A percentile compares a stretch with the other conserved stretches of the same genome.
phyloP scores from a whole-genome alignment of 1,140 invertebrate genomes.

The Sinella curviseta region DNA sequence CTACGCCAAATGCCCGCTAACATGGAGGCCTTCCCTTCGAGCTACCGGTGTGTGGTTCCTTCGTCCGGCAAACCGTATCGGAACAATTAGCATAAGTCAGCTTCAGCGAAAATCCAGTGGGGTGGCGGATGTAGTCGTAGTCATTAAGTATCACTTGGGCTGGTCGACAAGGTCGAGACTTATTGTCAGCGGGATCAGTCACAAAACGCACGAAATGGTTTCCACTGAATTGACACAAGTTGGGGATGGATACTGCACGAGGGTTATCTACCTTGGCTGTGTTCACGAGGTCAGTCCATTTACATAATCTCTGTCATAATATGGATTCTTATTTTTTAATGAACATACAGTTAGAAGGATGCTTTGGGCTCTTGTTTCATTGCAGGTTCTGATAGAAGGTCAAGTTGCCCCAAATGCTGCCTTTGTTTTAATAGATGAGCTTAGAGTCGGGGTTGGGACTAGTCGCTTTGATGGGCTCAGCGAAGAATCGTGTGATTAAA shows the following conservation, averaged over 20 bases:
- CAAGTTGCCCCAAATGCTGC: constrained; percentile 20
- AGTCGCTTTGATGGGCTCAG: constrained; percentile 11
- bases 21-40: not conserved
- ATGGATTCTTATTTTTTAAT: not conserved
- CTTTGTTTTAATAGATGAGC: constrained; percentile 15
- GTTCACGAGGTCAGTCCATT: constrained; percentile 5
- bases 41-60: not conserved
- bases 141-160: constrained; percentile 8
- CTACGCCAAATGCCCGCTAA: constrained; percentile 19
- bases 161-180: constrained; percentile 2
- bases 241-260: constrained; percentile 12
- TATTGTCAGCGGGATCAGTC: not conserved
- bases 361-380: not conserved
- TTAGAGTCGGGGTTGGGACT: not conserved
- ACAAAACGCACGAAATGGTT: constrained; percentile 18
- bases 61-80: not conserved
- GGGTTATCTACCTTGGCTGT: constrained; percentile 13
- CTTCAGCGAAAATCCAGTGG: not conserved
- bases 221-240: not conserved
- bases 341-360: not conserved
- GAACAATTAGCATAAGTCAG: not conserved
- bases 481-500: constrained; percentile 15
- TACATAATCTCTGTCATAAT: not conserved
- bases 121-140: not conserved
- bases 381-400: constrained; percentile 7